phyloP scores from a whole-genome alignment of 2,888 invertebrate species.

The Saturnia pavonia region DNA sequence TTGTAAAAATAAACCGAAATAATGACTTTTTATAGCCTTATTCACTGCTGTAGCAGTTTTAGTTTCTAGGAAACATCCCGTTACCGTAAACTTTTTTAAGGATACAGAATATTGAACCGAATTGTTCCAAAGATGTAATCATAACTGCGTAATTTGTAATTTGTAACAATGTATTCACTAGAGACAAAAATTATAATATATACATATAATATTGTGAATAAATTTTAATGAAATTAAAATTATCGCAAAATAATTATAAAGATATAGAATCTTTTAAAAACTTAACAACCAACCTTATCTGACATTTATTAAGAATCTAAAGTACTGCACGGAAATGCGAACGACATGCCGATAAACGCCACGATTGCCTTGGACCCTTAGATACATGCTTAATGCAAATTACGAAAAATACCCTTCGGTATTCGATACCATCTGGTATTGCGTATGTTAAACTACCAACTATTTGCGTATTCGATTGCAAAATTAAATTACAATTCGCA shows the following conservation, averaged over 20 bases:
- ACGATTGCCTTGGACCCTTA: slow-evolving; percentile 18
- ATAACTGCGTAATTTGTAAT: neutral
- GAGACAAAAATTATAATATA: neutral
- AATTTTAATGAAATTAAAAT: neutral
- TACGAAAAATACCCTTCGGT: slow-evolving; percentile 50
- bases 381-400: slow-evolving; percentile 52
- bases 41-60: neutral
- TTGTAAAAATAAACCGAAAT: no score
- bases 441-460: slow-evolving; percentile 8
- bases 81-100: neutral
- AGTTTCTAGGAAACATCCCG: neutral
- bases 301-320: slow-evolving; percentile 4
- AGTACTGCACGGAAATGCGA: slow-evolving; percentile 14
- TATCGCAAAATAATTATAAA: slow-evolving; percentile 6
- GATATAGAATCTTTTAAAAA: neutral
- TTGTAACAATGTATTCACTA: neutral
- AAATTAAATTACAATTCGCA: slow-evolving; percentile 14
- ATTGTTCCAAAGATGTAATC: neutral
- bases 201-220: neutral
- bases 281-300: slow-evolving; percentile 1
- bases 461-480: slow-evolving; percentile 10
- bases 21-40: no score
- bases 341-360: slow-evolving; percentile 15
- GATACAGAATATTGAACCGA: neutral
- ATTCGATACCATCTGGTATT: slow-evolving; percentile 25